A percentile compares a stretch with the other conserved stretches of the same genome.
Evolutionary conservation across 2,113 vertebrate species (phyloP).

Genomic region (Agelaius phoeniceus): DNA sequence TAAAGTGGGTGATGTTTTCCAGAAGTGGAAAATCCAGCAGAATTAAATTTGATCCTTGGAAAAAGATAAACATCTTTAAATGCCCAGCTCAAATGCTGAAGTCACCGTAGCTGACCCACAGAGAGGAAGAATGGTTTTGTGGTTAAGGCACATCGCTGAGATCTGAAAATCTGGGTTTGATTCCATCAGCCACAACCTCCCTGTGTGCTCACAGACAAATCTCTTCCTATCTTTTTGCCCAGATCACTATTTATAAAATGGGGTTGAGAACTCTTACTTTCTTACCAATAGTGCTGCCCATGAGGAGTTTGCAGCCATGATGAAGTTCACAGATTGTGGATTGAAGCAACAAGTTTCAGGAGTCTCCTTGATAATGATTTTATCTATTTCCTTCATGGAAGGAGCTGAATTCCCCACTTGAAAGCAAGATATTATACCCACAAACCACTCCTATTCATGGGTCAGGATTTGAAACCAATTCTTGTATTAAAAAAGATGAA

Average conservation of each 20-base stretch:
- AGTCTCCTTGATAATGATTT: neutral
- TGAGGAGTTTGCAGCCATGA: neutral
- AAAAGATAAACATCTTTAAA: neutral
- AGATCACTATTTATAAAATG: neutral
- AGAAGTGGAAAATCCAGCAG: neutral
- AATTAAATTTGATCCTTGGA: neutral
- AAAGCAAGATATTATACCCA: slow-evolving; percentile 45
- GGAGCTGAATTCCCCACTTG: slow-evolving; percentile 17
- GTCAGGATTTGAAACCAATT: slow-evolving; percentile 57
- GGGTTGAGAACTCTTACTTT: neutral
- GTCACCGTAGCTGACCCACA: neutral
- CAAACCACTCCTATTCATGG: slow-evolving; percentile 43
- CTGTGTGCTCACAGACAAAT: neutral
- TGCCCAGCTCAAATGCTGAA: neutral
- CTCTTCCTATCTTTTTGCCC: neutral
- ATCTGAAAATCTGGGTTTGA: slow-evolving; percentile 33
- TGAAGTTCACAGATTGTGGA: neutral
- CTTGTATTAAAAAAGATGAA: neutral
- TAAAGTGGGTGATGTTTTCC: neutral
- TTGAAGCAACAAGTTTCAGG: neutral
- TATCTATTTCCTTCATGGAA: slow-evolving; percentile 39
- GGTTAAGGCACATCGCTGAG: neutral
- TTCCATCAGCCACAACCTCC: neutral
- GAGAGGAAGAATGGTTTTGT: slow-evolving; percentile 17
- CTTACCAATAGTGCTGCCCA: neutral